Base-by-base conservation (phyloP, 2,113 vertebrate genomes). In the Nothoprocta perdicaria region DNA sequence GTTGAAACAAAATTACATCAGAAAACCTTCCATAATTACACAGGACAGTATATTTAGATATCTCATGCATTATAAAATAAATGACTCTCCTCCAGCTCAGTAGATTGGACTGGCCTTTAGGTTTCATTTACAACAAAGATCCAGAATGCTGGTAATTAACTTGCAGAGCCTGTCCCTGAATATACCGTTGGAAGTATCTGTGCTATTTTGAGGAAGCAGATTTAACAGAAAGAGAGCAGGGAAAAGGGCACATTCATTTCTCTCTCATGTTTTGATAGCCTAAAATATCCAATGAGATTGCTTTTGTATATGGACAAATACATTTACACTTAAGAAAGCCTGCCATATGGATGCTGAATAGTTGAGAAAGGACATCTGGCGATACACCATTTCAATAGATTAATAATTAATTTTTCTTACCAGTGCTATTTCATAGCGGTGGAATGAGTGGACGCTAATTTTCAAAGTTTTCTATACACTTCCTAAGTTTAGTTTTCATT, bases 161-260 rank as follows among this genome's bases (percentile, higher is more conserved):
- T 58, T 65, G 13, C 1, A 1, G 82, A 91, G 19, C 38, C 21
- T 74, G 22, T 26, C 60, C 52, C 57, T 14, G 35, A 72, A 71
- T 72, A 80, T 40, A 57, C 6, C 29, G 5, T 60, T 86, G 73
- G 27, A 67, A 72, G 12, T 67, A 52, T 74, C 38, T 80, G 35
- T 48, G 27, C 65, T 83, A 14, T 85, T 92, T 94, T 69, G 69
- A 74, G 2, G 1, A 85, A 13, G 21, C 31, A 93, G 68, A 89
- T 78, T 92, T 91, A 88, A 90, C 88, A 26, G n/a, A 65, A 89
- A 83, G 76, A 80, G 46, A 72, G 40, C 14, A 57, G 3, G n/a
- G 77, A 71, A 86, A 89, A 94, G 41, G 43, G 38, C 61, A 88
- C 12, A 63, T 78, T 88, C 27, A 52, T 91, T 91, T 89, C 89